phyloP scores from a whole-genome alignment of 2,888 invertebrate species.

The Dyspetes luteomarginatus region DNA sequence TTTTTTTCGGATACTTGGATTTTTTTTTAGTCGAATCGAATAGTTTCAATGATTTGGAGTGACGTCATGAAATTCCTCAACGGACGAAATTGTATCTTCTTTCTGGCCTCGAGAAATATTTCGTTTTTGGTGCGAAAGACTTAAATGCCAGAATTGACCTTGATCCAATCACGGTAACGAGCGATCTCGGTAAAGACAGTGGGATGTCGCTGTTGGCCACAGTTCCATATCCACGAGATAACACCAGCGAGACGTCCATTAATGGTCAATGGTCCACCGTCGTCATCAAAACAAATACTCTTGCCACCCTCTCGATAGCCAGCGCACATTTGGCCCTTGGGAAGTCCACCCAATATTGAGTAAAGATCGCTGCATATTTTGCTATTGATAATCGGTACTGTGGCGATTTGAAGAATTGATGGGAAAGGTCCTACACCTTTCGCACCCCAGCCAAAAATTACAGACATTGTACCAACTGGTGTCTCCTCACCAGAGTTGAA shows the following conservation, averaged over 20 bases:
- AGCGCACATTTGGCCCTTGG: conserved; percentile 85
- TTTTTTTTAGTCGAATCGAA: too few relatives aligned
- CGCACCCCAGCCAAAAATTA: conserved; percentile 60
- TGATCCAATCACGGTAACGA: conserved; percentile 83
- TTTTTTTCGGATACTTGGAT: too few relatives aligned
- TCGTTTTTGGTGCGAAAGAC: not conserved
- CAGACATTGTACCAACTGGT: not conserved
- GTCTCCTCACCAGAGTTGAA: conserved; percentile 19
- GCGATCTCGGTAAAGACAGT: conserved; percentile 84
- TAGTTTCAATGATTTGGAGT: too few relatives aligned
- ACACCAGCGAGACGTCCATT: conserved; percentile 71
- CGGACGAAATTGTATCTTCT: not conserved
- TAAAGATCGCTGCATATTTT: conserved; percentile 80
- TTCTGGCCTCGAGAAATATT: not conserved
- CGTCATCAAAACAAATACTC: conserved; percentile 72
- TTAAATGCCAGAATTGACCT: conserved; percentile 75
- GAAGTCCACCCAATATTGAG: conserved; percentile 55
- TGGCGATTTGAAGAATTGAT: conserved; percentile 83
- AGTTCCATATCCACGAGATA: conserved; percentile 84
- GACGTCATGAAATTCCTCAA: not conserved
- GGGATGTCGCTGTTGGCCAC: conserved; percentile 83
- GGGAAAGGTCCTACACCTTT: conserved; percentile 69
- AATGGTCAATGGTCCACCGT: conserved; percentile 71
- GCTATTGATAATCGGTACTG: conserved; percentile 85
- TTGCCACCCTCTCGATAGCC: conserved; percentile 85